phyloP scores from a whole-genome alignment of 37 sponge, comb jelly and placozoan genomes.

The Ephydatia muelleri region DNA sequence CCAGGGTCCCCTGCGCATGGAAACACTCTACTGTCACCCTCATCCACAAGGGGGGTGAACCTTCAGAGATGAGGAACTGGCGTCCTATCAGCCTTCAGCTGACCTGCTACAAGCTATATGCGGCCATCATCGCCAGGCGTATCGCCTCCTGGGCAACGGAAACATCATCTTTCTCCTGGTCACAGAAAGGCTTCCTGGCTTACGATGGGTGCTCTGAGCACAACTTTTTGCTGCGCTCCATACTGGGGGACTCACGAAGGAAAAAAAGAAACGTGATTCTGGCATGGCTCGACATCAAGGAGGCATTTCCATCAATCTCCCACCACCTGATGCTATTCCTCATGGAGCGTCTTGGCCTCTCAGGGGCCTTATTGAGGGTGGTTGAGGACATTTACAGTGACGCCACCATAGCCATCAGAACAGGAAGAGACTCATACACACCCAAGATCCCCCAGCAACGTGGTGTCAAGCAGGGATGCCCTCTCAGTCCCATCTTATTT shows the following conservation, averaged over 20 bases:
- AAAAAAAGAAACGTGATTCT: constrained; percentile 9
- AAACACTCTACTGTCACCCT: constrained; percentile 31
- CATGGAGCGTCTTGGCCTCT: neutral
- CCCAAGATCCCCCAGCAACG: neutral
- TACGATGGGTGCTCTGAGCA: constrained; percentile 42
- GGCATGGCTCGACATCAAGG: constrained; percentile 45
- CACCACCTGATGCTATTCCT: constrained; percentile 3
- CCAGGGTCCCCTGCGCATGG: constrained; percentile 19
- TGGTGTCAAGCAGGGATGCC: constrained; percentile 52
- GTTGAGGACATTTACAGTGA: constrained; percentile 28
- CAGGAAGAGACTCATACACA: neutral
- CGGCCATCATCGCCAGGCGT: constrained; percentile 39
- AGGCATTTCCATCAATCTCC: constrained; percentile 48
- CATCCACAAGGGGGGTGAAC: constrained; percentile 33
- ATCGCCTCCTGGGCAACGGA: constrained; percentile 32
- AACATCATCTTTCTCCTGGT: neutral
- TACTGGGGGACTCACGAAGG: constrained; percentile 17
- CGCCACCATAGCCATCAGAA: neutral
- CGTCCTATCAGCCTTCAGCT: constrained; percentile 48
- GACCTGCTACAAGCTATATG: constrained; percentile 40
- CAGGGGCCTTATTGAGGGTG: neutral
- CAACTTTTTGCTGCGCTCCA: constrained; percentile 26
- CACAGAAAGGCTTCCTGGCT: constrained; percentile 52
- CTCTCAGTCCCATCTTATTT: constrained; percentile 35
- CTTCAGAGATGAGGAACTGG: constrained; percentile 11